phyloP scores from a whole-genome alignment of 2,113 vertebrate species.

The Conger conger region DNA sequence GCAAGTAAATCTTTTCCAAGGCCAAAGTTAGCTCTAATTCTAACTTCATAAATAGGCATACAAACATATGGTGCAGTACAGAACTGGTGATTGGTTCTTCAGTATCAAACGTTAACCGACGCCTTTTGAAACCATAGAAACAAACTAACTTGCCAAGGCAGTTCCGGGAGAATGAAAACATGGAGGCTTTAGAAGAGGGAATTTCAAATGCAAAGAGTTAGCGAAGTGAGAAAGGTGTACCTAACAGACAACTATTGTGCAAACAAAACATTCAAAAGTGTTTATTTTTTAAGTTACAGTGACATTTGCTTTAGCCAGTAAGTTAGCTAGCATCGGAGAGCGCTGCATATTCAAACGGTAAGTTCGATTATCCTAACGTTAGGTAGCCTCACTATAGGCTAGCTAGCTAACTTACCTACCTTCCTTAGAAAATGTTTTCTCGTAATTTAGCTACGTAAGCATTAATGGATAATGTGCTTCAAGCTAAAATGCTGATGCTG shows the following conservation, averaged over 20 bases:
- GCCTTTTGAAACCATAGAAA: conserved; percentile 28
- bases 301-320: neutral
- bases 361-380: neutral
- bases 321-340: neutral
- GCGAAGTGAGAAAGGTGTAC: neutral
- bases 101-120: neutral
- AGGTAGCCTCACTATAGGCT: neutral
- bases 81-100: neutral
- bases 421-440: no score
- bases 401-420: neutral
- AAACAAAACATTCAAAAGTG: neutral
- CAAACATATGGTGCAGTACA: neutral
- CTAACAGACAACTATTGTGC: neutral
- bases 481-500: no score
- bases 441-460: no score
- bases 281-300: neutral
- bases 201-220: conserved; percentile 13
- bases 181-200: conserved; percentile 5
- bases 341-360: neutral
- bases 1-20: no score
- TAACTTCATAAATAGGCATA: neutral
- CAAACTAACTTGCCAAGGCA: neutral
- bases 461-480: no score
- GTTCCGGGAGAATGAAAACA: neutral
- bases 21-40: no score